phyloP scores from a whole-genome alignment of 2,888 invertebrate genomes.

The Arge pagana region DNA sequence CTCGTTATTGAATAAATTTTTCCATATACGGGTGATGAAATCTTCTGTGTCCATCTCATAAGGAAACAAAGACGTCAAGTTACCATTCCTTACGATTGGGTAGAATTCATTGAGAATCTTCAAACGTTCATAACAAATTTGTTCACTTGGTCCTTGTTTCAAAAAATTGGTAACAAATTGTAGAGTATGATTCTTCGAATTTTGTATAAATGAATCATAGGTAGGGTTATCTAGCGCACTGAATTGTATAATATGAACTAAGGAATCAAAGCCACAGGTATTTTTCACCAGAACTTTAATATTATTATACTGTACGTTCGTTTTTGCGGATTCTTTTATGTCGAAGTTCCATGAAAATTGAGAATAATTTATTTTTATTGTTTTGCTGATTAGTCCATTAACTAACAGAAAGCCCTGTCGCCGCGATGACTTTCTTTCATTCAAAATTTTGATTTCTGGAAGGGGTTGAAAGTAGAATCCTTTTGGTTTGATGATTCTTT shows the following conservation, averaged over 20 bases:
- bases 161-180: slow-evolving; percentile 10
- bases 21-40: slow-evolving; percentile 7
- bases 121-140: slow-evolving; percentile 12
- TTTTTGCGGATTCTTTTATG: neutral
- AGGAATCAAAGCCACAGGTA: slow-evolving; percentile 21
- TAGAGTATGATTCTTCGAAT: slow-evolving; percentile 7
- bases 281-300: slow-evolving; percentile 15
- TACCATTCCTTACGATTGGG: slow-evolving; percentile 1
- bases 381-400: slow-evolving; percentile 14
- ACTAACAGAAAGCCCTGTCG: slow-evolving; percentile 8
- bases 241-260: slow-evolving; percentile 16
- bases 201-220: slow-evolving; percentile 5
- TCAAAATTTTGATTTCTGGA: slow-evolving; percentile 9
- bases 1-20: slow-evolving; percentile 6
- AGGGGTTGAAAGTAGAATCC: slow-evolving; percentile 10
- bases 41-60: slow-evolving; percentile 11
- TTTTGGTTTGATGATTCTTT: slow-evolving; percentile 1
- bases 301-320: neutral
- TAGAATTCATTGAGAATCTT: slow-evolving; percentile 13
- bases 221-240: slow-evolving; percentile 15
- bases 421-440: slow-evolving; percentile 7
- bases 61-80: neutral
- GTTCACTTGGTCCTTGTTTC: slow-evolving; percentile 4
- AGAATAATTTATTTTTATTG: slow-evolving; percentile 8
- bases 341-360: slow-evolving; percentile 12